phyloP scores from a whole-genome alignment of 2,888 invertebrate species.

The Marronus borbonicus region DNA sequence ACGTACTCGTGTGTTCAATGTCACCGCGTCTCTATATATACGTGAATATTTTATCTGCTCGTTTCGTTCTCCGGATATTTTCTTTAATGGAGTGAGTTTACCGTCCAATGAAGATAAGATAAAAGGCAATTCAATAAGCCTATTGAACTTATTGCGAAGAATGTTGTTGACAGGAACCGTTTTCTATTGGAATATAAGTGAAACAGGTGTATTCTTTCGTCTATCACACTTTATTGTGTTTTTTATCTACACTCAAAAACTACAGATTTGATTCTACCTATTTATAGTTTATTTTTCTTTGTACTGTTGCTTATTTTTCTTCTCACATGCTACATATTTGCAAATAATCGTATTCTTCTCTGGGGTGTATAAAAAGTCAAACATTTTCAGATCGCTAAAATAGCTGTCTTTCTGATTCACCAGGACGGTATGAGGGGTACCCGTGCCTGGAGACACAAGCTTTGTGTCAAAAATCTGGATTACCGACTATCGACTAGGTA shows the following conservation, averaged over 20 bases:
- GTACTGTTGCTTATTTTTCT: no score
- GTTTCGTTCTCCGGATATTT: slow-evolving; percentile 14
- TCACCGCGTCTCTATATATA: neutral
- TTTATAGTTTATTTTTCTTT: no score
- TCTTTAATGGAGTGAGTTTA: slow-evolving; percentile 31
- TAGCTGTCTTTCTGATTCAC: no score
- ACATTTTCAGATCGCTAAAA: no score
- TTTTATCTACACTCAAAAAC: neutral
- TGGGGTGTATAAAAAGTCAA: no score
- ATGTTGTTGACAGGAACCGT: slow-evolving; percentile 4
- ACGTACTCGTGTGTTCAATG: slow-evolving; percentile 10
- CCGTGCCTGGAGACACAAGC: no score
- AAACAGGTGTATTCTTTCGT: slow-evolving; percentile 1
- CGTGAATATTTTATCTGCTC: slow-evolving; percentile 39
- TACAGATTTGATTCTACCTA: no score
- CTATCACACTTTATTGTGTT: neutral
- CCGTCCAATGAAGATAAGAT: slow-evolving; percentile 23
- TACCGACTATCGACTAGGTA: no score
- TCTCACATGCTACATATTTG: no score
- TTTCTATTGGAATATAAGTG: neutral
- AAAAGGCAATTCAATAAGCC: slow-evolving; percentile 38
- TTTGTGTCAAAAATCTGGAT: no score
- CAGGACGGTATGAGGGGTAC: no score
- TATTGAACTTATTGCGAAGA: slow-evolving; percentile 28
- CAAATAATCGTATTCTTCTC: no score